A percentile compares a stretch with the other conserved stretches of the same genome.
phyloP scores from a whole-genome alignment of 2,797 vertebrate species.

The Spinibarbus caldwelli region DNA sequence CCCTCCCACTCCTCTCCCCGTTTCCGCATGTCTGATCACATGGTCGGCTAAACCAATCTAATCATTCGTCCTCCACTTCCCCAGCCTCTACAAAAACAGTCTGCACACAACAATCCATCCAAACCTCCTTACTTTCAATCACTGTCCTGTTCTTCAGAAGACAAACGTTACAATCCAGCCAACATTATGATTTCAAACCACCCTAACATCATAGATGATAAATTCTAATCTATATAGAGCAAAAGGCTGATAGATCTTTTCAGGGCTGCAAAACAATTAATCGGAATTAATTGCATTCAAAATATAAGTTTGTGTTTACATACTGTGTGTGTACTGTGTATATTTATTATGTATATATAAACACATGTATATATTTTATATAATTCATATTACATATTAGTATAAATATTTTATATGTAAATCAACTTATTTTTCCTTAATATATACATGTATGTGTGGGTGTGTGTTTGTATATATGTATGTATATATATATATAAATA shows the following conservation, averaged over 20 bases:
- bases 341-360: no score
- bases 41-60: constrained; percentile 57
- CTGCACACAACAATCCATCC: constrained; percentile 22
- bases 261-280: background rate
- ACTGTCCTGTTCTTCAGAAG: background rate
- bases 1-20: constrained; percentile 48
- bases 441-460: no score
- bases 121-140: constrained; percentile 4
- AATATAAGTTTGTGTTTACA: no score
- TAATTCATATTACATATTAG: no score
- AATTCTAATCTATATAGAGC: background rate
- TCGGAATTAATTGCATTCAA: background rate
- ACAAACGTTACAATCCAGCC: background rate
- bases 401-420: no score
- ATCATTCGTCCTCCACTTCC: constrained; percentile 36
- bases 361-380: no score
- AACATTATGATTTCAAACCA: background rate
- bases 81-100: constrained; percentile 54
- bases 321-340: no score
- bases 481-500: no score
- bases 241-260: background rate
- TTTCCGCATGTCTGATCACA: constrained; percentile 62
- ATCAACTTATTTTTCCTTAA: no score
- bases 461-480: no score
- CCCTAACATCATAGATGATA: background rate